Conservation (phyloP, 2,888 invertebrate genomes). For the Cyrtodaria siliqua region DNA sequence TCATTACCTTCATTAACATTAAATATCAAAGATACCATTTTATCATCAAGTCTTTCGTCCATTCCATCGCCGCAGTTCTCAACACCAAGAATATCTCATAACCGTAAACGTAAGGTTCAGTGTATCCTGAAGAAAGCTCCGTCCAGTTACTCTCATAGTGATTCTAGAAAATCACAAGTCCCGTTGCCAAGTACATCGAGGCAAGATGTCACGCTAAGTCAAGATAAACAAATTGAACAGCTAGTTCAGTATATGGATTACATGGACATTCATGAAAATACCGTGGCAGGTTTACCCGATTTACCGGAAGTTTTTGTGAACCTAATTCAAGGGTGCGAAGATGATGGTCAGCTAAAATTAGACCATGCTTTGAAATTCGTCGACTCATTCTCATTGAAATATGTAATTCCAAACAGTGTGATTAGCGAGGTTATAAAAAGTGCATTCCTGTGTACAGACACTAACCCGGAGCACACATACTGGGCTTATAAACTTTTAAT, state of each 20-base stretch:
- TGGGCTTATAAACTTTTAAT: conserved; percentile 45
- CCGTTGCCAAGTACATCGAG: too few relatives aligned
- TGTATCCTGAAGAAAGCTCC: too few relatives aligned
- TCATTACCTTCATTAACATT: neutral
- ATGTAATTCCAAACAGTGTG: conserved; percentile 38
- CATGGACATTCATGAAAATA: conserved; percentile 9
- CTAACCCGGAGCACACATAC: conserved; percentile 7
- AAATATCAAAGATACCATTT: too few relatives aligned
- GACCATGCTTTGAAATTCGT: conserved; percentile 56
- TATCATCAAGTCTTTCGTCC: too few relatives aligned
- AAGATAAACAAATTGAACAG: conserved; percentile 12
- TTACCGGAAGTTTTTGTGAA: conserved; percentile 52
- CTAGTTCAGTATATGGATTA: conserved; percentile 11
- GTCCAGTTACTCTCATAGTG: neutral
- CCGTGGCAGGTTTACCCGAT: neutral
- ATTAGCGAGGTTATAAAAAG: conserved; percentile 43
- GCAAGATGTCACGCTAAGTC: neutral
- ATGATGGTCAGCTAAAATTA: conserved; percentile 57
- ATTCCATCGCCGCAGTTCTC: neutral
- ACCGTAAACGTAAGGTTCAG: neutral
- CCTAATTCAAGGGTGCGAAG: conserved; percentile 58
- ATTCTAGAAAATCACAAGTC: neutral
- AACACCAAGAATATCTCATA: neutral
- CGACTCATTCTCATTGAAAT: conserved; percentile 28
- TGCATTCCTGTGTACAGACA: conserved; percentile 14